Evolutionary conservation across 2,797 vertebrate genomes (phyloP), one percentile per base, ranked within the genome.

Genomic region (Xyrichtys novacula): DNA sequence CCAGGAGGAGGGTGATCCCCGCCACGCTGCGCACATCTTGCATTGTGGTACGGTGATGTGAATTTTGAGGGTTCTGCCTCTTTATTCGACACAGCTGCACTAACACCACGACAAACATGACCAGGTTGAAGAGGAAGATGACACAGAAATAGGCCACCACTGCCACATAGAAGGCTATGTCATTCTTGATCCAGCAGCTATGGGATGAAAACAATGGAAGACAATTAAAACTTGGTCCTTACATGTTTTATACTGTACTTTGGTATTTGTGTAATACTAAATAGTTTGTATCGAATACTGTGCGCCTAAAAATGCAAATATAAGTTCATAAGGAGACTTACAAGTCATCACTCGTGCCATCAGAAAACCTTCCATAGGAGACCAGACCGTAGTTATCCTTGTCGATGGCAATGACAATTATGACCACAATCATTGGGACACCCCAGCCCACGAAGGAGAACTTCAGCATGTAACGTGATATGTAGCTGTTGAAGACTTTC

Each of bases 41-140:
- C 78, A 95, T 87, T 19, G 92, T 88, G 62, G 83, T 95, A 85
- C 95, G 96, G 31, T 96, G 89, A 85, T 93, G 95, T 38, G 71
- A 20, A 55, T 95, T 96, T 9, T 98, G 94, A 25, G 96, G 96
- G 80, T 98, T 98, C 89, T 97, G 96, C 81, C 86, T 94, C 91
- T 97, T 98, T 62, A 99, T 94, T 72, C 96, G 95, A 79, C 92
- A 94, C 64, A 99, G 92, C 84, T 99, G 98, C 75, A 98, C 93
- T 93, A 99, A 85, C 74, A 99, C 98, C 58, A 98, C 95, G n/a
- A 96, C 85, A 69, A 99, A 98, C 95, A 99, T 98, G 91, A 92
- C 78, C 66, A 96, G 0, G 71, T 98, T 99, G 89, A 99, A 86
- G 68, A 98, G 69, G 78, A 99, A 99, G 77, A 98, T 91, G 67